Evolutionary conservation across 2,888 invertebrate genomes (phyloP), one percentile per base, ranked within the genome.

Genomic region (Cantharis flavilabris): DNA sequence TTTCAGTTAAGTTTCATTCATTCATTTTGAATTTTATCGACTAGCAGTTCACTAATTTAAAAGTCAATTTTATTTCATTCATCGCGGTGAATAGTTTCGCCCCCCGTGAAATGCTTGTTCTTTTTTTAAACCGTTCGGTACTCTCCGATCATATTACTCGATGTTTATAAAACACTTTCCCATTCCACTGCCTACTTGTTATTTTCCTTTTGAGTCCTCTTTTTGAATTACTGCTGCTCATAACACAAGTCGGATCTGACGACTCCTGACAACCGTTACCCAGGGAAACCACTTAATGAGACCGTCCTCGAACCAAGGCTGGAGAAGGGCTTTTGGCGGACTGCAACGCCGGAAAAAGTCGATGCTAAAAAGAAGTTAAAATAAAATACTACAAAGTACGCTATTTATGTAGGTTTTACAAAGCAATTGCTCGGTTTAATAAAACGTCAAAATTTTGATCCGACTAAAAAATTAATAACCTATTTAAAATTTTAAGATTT

Each of bases 251-350:
- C 79, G 81, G 81, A 81, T 83, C 83, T 83, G 83, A 84, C 84
- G 85, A 85, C 84, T 84, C 85, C 85, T 85, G 86, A 86, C 85
- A 86, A 87, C 86, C 86, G 87, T 87, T 86, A 85, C 87, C 86
- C 85, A 81, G 86, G 87, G 87, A 87, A 86, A 87, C 87, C 87
- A 86, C 87, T 87, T 87, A 87, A 87, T 87, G 87, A 87, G 85
- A 85, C 83, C 85, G 82, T 81, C 83, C 83, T 78, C 73, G 78
- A 78, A 71, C 78, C 73, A 78, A 76, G 71, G 76, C 76, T 71
- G 73, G 81, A 80, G 81, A 81, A 83, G 83, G 83, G 82, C 84
- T 85, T 85, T 85, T 84, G 82, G 80, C 82, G 83, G 83, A 84
- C 83, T 84, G 83, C 83, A 83, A 82, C 83, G 82, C 83, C 81